Base-by-base conservation (phyloP, 2,888 invertebrate species). In the Taphrorychus bicolor region DNA sequence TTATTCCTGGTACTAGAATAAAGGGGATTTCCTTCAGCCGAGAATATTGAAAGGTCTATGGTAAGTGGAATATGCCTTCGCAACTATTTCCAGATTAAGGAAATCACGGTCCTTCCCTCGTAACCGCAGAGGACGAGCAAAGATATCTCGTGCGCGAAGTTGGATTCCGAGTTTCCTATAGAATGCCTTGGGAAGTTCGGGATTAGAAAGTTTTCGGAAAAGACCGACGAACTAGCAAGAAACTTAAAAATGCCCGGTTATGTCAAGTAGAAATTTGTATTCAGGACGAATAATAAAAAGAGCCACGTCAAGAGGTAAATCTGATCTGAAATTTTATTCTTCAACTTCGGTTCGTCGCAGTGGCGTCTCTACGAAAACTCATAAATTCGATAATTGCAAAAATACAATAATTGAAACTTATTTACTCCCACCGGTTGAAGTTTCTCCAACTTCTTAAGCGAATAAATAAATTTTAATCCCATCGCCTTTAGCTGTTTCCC, bases 201-300 rank as follows among this genome's bases (percentile, higher is more conserved):
- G 48, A 48, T 48, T n/a, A 18, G 48, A 48, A 48, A 48, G 48
- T 48, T 48, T 48, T 48, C 16, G 9, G 14, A 48, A n/a, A 48
- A 48, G 48, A 16, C 48, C 48, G 48, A 16, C 48, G 48, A 48
- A 18, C n/a, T 17, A 16, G 48, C 19, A n/a, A 4, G 48, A 48
- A 48, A 48, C 19, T 48, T 19, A 48, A 48, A 48, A 48, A 48
- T 48, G 19, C 19, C 19, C 48, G n/a, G 19, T 19, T 19, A 48
- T 48, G 48, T 48, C 48, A 48, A 48, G 48, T 48, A 48, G 48
- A 14, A 48, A 48, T 48, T 48, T 48, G 48, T 48, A 48, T 48
- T 48, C 48, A 48, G 48, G 19, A 19, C 48, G 19, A 18, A 48
- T 48, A 32, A 32, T 32, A 32, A 32, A 32, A 32, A 32, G 32